Conservation (phyloP, 2,113 vertebrate genomes). For the Pteronura brasiliensis region DNA sequence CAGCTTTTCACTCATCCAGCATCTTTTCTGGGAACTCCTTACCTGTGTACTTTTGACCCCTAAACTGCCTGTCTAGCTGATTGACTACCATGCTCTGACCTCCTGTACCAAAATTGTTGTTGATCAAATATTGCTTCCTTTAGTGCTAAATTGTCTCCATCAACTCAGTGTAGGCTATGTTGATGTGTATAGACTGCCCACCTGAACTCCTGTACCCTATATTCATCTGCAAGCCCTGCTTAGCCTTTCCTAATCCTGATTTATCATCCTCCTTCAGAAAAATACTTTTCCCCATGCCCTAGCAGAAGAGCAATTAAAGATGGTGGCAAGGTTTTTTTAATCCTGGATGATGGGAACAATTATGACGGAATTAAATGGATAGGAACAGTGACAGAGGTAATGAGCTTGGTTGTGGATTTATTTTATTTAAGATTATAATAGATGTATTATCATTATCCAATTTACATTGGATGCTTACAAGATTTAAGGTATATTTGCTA, state of each 20-base stretch:
- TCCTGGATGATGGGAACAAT: background rate
- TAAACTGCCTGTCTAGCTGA: background rate
- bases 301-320: background rate
- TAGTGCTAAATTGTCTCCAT: background rate
- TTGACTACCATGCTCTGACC: background rate
- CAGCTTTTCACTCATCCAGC: background rate
- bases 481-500: background rate
- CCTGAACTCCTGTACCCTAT: background rate
- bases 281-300: background rate
- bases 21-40: background rate
- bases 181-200: background rate
- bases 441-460: background rate
- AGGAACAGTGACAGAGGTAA: background rate
- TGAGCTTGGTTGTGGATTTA: background rate
- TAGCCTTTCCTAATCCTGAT: background rate
- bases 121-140: background rate
- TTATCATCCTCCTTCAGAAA: background rate
- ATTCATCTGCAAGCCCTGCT: background rate
- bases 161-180: background rate
- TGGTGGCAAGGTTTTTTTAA: background rate
- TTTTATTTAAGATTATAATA: background rate
- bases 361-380: background rate
- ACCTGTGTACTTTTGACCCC: background rate
- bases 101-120: background rate
- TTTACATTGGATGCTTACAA: background rate